A percentile compares a stretch with the other conserved stretches of the same genome.
These are phyloP conservation scores for Aleadryas rufinucha DNA, from an alignment of 2,113 vertebrate genomes.

Conservation along the genomic window DNA sequence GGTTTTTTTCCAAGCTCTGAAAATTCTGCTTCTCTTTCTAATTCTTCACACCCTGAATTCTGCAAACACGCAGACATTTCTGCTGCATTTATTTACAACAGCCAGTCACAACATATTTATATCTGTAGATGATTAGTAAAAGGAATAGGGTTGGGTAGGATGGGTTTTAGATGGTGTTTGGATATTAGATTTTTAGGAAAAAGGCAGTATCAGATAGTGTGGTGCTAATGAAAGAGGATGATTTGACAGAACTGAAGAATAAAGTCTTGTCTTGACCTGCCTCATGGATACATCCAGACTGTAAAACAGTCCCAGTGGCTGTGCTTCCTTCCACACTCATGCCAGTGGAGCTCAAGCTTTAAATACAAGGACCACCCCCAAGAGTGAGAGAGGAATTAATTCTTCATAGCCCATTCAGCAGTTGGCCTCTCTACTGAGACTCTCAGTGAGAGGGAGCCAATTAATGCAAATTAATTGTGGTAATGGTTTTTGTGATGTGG, in stretches of 20 bases:
- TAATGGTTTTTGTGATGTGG: slow-evolving; percentile 18
- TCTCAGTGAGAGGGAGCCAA: not conserved
- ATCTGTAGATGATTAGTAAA: not conserved
- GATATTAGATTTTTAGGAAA: not conserved
- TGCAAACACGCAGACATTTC: not conserved
- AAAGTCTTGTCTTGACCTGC: not conserved
- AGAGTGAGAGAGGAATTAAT: slow-evolving; percentile 14
- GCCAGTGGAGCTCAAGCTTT: not conserved
- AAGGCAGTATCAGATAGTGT: not conserved
- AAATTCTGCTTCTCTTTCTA: not conserved
- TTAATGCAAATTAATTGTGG: slow-evolving; percentile 39
- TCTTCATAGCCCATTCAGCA: not conserved
- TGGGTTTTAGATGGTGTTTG: not conserved
- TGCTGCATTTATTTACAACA: not conserved
- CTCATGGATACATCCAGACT: not conserved
- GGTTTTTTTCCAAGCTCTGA: not conserved
- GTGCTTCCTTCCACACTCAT: not conserved
- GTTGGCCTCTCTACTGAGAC: not conserved
- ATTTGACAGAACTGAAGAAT: not conserved
- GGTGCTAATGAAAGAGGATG: not conserved
- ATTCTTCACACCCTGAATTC: not conserved
- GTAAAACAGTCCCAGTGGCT: not conserved
- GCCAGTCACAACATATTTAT: not conserved
- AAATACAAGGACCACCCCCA: not conserved
- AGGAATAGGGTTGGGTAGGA: not conserved